Evolutionary conservation across 2,113 vertebrate genomes (phyloP), one percentile per base, ranked within the genome.

Genomic region (Siphamia tubifer): DNA sequence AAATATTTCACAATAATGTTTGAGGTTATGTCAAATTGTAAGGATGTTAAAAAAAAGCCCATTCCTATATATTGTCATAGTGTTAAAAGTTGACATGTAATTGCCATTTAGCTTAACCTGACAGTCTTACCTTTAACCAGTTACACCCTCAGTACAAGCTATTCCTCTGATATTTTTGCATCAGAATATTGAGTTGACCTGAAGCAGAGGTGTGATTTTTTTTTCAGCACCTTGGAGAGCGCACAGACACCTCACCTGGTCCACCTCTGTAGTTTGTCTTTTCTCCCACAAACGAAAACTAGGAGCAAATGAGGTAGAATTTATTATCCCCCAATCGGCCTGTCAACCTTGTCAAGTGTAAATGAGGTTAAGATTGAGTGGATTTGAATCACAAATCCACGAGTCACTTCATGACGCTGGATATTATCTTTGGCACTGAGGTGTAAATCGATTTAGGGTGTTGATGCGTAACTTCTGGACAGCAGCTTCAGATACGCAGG

Each of bases 211-310:
- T 78, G 58, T 36, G 68, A 30, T 31, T 39, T 67, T 83, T 31
- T 39, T 67, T 83, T 91, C 86, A 92, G 91, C 54, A 92, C 91
- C 90, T 35, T 60, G 91, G 91, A 91, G 57, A 92, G 89, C 55
- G 64, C 72, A 12, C 16, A 7, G 28, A 43, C 12, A 19, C 10
- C 69, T 61, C 52, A 76, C 84, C 81, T 81, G 72, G 27, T 45
- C 12, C 11, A 15, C 9, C 25, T 0, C 2, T 23, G 15, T 8
- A 20, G 24, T 11, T 25, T 20, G 1, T 12, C 2, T 12, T 15
- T 66, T 34, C 35, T 8, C 20, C 32, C 16, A n/a, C 6, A 39
- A 20, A 20, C 44, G 4, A 43, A 44, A 40, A 5, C 7, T 5
- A 20, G 5, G 39, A 21, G 15, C 25, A 45, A 31, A 28, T 17